Conservation (phyloP, 1,140 invertebrate species). For the Goniozus legneri region DNA sequence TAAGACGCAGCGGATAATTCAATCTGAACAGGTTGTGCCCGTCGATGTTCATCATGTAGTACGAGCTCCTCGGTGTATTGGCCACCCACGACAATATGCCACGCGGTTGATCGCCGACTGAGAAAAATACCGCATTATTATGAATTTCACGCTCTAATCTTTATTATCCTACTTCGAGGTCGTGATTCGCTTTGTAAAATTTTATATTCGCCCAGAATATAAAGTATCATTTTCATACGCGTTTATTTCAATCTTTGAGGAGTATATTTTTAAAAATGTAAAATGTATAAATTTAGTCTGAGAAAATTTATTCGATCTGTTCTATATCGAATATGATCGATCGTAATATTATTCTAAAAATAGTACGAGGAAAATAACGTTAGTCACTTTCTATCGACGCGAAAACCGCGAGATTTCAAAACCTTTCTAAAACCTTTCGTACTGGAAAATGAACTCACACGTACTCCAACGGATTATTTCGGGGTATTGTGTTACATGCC, state of each 20-base stretch:
- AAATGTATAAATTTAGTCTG: too few species aligned
- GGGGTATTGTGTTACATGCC: too few species aligned
- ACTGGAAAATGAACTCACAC: conserved; percentile 8
- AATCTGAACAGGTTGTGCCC: conserved; percentile 77
- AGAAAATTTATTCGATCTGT: not conserved
- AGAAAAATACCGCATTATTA: conserved; percentile 20
- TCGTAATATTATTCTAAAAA: too few species aligned
- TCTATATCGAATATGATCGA: too few species aligned
- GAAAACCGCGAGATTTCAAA: conserved; percentile 9
- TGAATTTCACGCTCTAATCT: too few species aligned
- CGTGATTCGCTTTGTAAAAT: too few species aligned
- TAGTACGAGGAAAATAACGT: too few species aligned
- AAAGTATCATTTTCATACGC: too few species aligned
- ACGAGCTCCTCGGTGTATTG: conserved; percentile 73
- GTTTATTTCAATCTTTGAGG: too few species aligned
- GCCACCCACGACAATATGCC: conserved; percentile 74
- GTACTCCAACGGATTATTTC: not conserved
- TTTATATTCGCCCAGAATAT: too few species aligned
- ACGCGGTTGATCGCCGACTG: conserved; percentile 67
- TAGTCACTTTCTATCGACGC: conserved; percentile 16
- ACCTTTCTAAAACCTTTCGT: conserved; percentile 18
- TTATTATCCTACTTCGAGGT: too few species aligned
- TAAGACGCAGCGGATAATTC: conserved; percentile 74
- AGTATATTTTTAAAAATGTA: too few species aligned
- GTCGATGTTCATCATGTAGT: conserved; percentile 73